Evolutionary conservation across 2,113 vertebrate species (phyloP).

Genomic region (Ammodramus savannarum): DNA sequence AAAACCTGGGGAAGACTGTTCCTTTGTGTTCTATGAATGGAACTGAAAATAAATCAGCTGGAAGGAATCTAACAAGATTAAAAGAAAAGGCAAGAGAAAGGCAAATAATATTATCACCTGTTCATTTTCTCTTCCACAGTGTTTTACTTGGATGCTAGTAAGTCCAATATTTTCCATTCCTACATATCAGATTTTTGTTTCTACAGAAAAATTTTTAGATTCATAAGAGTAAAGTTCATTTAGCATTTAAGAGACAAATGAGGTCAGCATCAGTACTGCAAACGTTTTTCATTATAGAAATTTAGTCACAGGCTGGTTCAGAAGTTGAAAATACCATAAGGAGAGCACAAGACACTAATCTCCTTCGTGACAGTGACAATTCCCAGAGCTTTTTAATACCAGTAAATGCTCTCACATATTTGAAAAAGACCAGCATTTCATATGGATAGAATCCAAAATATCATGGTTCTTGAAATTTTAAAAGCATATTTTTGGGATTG

Average conservation of each 20-base stretch:
- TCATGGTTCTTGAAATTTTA: neutral
- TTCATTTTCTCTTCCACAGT: slow-evolving; percentile 18
- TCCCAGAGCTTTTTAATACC: slow-evolving; percentile 43
- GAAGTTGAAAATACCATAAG: slow-evolving; percentile 54
- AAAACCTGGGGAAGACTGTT: neutral
- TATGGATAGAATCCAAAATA: slow-evolving; percentile 37
- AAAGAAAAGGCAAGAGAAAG: slow-evolving; percentile 3
- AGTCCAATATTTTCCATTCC: neutral
- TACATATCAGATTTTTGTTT: neutral
- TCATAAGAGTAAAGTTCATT: slow-evolving; percentile 30
- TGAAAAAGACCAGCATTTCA: slow-evolving; percentile 36
- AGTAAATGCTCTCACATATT: slow-evolving; percentile 13
- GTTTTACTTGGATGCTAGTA: slow-evolving; percentile 50
- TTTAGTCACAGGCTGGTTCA: slow-evolving; percentile 52
- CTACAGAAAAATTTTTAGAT: neutral
- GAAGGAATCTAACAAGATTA: slow-evolving; percentile 4
- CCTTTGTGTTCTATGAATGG: slow-evolving; percentile 32
- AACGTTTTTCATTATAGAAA: slow-evolving; percentile 45
- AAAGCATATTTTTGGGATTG: neutral
- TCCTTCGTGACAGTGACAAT: slow-evolving; percentile 50
- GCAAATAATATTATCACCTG: slow-evolving; percentile 9
- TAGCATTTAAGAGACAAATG: slow-evolving; percentile 36
- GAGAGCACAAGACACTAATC: slow-evolving; percentile 29
- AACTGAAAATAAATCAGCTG: slow-evolving; percentile 31
- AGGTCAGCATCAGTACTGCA: slow-evolving; percentile 19